These are phyloP conservation scores for Stichopus horrens DNA, from an alignment of 53 echinoderm and acorn worm species.

Conservation along the genomic window DNA sequence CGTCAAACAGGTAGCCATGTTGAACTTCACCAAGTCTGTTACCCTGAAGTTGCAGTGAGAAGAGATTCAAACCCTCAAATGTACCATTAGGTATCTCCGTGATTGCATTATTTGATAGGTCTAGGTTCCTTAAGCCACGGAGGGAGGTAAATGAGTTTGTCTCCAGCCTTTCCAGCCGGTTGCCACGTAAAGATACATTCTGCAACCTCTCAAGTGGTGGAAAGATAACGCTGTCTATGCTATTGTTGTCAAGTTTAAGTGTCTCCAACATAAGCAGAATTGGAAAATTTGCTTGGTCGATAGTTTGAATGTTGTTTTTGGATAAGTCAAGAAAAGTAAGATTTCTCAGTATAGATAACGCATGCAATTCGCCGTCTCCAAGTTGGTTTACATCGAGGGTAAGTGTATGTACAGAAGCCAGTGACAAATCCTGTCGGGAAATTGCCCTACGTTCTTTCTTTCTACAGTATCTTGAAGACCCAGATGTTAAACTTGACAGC, in stretches of 20 bases:
- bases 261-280: neutral
- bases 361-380: neutral
- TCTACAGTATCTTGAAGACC: neutral
- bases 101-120: constrained; percentile 5
- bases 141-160: neutral
- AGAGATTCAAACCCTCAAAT: neutral
- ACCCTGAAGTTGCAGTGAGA: constrained; percentile 27
- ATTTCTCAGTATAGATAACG: neutral
- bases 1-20: constrained; percentile 10
- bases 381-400: neutral
- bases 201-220: neutral
- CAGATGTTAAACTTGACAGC: neutral
- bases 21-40: neutral
- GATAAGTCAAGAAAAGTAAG: constrained; percentile 11
- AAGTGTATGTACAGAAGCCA: neutral
- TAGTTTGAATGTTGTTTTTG: neutral
- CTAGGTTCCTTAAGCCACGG: neutral
- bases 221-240: neutral
- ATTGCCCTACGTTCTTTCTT: too few relatives aligned
- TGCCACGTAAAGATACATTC: constrained; percentile 11
- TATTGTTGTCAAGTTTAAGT: constrained; percentile 19
- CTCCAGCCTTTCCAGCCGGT: neutral
- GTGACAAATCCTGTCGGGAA: too few relatives aligned
- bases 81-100: neutral
- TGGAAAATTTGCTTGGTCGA: neutral